phyloP scores from a whole-genome alignment of 2,888 invertebrate genomes.

The Aleiodes testaceus region DNA sequence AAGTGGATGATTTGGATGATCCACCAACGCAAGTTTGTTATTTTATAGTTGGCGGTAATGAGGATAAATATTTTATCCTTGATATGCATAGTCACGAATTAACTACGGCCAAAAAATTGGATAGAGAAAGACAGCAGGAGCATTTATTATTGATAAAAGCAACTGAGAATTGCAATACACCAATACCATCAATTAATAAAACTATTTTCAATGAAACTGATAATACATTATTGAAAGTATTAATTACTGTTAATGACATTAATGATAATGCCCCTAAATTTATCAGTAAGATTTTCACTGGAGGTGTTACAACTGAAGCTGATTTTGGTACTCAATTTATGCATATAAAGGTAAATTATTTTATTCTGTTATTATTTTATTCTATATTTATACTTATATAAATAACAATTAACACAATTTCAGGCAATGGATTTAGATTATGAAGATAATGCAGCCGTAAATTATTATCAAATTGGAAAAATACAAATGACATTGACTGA shows the following conservation, averaged over 20 bases:
- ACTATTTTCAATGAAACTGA: conserved; percentile 77
- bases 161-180: conserved; percentile 86
- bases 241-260: conserved; percentile 84
- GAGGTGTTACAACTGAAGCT: conserved; percentile 94
- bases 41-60: conserved; percentile 90
- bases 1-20: conserved; percentile 87
- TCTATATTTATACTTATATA: neutral
- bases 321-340: conserved; percentile 92
- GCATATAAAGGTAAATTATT: conserved; percentile 81
- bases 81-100: conserved; percentile 83
- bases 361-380: neutral
- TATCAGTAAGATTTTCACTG: conserved; percentile 87
- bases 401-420: conserved; percentile 48
- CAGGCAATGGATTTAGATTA: conserved; percentile 86
- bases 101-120: conserved; percentile 78
- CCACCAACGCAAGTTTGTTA: conserved; percentile 92
- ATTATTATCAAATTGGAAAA: conserved; percentile 85
- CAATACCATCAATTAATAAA: conserved; percentile 75
- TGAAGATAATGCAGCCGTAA: conserved; percentile 83
- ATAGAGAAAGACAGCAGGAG: conserved; percentile 82
- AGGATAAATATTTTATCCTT: conserved; percentile 81
- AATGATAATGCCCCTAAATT: conserved; percentile 95
- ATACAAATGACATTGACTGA: conserved; percentile 89
- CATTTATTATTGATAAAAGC: conserved; percentile 86
- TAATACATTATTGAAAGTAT: conserved; percentile 82